A percentile compares a stretch with the other conserved stretches of the same genome.
These are phyloP conservation scores for Oreohelix idahoensis DNA, from an alignment of 1,140 invertebrate genomes.

Conservation along the genomic window DNA sequence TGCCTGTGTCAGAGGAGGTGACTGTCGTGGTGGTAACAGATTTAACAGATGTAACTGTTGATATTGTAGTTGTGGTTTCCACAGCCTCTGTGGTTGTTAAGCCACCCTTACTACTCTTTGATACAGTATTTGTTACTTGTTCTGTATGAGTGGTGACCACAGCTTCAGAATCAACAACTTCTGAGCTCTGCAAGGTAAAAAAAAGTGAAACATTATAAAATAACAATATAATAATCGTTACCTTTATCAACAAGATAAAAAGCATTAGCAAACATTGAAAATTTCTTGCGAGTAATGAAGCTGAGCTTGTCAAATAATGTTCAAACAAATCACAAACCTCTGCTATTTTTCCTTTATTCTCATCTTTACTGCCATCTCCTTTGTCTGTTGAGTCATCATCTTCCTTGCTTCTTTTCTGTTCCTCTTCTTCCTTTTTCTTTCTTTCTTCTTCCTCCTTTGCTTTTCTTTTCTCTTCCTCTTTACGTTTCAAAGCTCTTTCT, in stretches of 20 bases:
- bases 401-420: slow-evolving; percentile 75
- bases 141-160: slow-evolving; percentile 17
- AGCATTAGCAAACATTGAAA: too few relatives aligned
- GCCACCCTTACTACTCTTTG: background rate
- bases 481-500: slow-evolving; percentile 65
- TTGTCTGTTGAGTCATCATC: slow-evolving; percentile 67
- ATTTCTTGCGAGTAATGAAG: too few relatives aligned
- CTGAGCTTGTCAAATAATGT: too few relatives aligned
- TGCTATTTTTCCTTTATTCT: background rate
- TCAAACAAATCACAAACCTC: too few relatives aligned
- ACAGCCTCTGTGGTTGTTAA: slow-evolving; percentile 22
- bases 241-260: too few relatives aligned
- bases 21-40: slow-evolving; percentile 53
- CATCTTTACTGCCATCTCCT: slow-evolving; percentile 15
- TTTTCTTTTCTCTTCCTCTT: slow-evolving; percentile 64
- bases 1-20: background rate
- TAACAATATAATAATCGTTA: too few relatives aligned
- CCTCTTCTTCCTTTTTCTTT: slow-evolving; percentile 75
- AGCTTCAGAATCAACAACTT: slow-evolving; percentile 28
- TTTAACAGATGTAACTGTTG: slow-evolving; percentile 46
- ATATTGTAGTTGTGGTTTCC: slow-evolving; percentile 48
- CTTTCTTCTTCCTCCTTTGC: slow-evolving; percentile 72
- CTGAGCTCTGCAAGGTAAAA: background rate
- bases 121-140: slow-evolving; percentile 26
- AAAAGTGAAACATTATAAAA: too few relatives aligned